Base-by-base conservation (phyloP, 2,113 vertebrate species). In the Dromaius novaehollandiae region DNA sequence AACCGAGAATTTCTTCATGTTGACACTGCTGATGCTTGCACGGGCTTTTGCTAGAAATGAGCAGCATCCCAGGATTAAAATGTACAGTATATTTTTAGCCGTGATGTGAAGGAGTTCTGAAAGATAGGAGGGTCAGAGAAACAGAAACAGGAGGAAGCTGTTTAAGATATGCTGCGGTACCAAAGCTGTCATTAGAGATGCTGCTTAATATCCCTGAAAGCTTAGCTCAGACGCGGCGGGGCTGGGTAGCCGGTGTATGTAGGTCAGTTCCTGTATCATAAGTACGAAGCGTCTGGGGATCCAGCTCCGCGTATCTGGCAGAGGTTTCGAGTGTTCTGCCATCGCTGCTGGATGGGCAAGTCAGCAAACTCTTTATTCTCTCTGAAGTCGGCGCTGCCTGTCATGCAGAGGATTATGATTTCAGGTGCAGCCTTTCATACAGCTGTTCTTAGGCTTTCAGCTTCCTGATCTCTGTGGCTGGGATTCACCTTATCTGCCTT, bases 1-100 rank as follows among this genome's bases (percentile, higher is more conserved):
- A 86, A 69, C 75, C 88, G 19, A 77, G 78, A 86, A 51, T 86
- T 60, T 88, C 86, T 38, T 20, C 30, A 28, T 25, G 34, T 38
- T 34, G 20, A 16, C 6, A 0, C 12, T 40, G 38, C 19, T 61
- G 24, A 32, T 15, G 32, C 38, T 11, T 25, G 25, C 12, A 2
- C 9, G 76, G 48, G 38, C 48, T 73, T 18, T 86, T 93, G 89
- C 80, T 93, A 38, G 50, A 85, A 90, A 86, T 77, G 78, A 48
- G 21, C 61, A 77, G 80, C 48, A 68, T 28, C 34, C 28, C 26
- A 66, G 38, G 93, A 55, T 86, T 82, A 82, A 83, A 80, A 86
- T 36, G 65, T 46, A 81, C 79, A 48, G 51, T 74, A 53, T 89
- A 74, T 71, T 34, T 63, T 53, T 25, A 70, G 77, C 70, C 40